Base-by-base conservation (phyloP, 2,888 invertebrate species). In the Steinernema carpocapsae region DNA sequence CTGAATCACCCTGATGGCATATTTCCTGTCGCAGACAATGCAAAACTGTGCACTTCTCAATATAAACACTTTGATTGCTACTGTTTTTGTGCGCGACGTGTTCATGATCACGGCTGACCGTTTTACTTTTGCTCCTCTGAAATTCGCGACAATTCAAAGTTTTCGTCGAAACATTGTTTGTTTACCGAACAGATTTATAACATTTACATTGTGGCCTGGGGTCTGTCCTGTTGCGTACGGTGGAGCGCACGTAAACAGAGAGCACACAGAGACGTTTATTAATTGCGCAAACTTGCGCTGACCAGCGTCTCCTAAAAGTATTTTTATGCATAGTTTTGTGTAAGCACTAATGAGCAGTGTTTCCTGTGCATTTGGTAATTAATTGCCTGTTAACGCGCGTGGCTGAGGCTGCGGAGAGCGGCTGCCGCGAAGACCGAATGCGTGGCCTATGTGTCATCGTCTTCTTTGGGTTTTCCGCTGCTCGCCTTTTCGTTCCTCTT, bases 191-290 rank as follows among this genome's bases (percentile, higher is more conserved):
- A 29, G 64, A 64, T 64, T 64, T 64, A 29, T 64, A 32, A 64
- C 64, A 64, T 64, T 64, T 64, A 64, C 64, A 64, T 64, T 64
- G 64, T 64, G 64, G 64, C 64, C 64, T 32, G 64, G 17, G 29
- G 32, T 64, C 64, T 7, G 64, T 19, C 64, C 29, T 32, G 64
- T 29, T 32, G 29, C 37, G 64, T 37, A 37, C 37, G 10, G 29
- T 22, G 29, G 64, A 64, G 32, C 22, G 64, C 48, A 48, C 48
- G 48, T 48, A 19, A 17, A 19, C 48, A 19, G 48, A 48, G 48
- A 48, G 48, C 48, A 19, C 48, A 19, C 19, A 48, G 2, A 19
- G 3, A 48, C 37, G 37, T 37, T 37, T 37, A 37, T 37, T 37
- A 37, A 10, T 37, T 37, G 37, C 37, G 37, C 37, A 37, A 37